These are phyloP conservation scores for Lapara coniferarum DNA, from an alignment of 2,888 invertebrate genomes.

Conservation along the genomic window DNA sequence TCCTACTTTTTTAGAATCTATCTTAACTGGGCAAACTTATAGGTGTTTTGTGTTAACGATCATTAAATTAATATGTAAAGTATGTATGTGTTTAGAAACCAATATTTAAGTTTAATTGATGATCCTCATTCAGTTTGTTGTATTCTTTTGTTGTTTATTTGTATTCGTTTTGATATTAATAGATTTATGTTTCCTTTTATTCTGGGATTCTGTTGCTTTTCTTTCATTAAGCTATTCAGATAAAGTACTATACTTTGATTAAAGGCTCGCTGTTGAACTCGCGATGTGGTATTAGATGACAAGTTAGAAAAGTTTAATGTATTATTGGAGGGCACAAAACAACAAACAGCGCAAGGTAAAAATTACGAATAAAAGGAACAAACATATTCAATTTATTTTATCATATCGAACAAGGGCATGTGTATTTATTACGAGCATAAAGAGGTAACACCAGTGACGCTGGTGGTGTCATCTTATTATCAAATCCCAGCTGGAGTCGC, in stretches of 20 bases:
- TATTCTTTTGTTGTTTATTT: no score
- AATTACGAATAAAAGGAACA: slow-evolving; percentile 11
- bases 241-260: no score
- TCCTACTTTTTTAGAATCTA: slow-evolving; percentile 3
- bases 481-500: slow-evolving; percentile 54
- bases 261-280: no score
- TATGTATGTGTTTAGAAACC: not conserved
- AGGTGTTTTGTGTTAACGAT: not conserved
- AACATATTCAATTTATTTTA: slow-evolving; percentile 18
- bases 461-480: slow-evolving; percentile 66
- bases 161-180: no score
- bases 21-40: no score
- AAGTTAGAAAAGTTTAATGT: not conserved
- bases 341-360: not conserved
- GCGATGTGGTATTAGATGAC: no score
- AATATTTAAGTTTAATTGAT: no score
- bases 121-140: no score
- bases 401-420: slow-evolving; percentile 17
- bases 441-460: slow-evolving; percentile 53
- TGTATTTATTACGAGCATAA: slow-evolving; percentile 36
- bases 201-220: no score
- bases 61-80: not conserved
- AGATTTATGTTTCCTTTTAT: no score
- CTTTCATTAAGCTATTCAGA: no score
- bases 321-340: not conserved